Conservation (phyloP, 2,113 vertebrate genomes). For the Oreochromis tanganicae region DNA sequence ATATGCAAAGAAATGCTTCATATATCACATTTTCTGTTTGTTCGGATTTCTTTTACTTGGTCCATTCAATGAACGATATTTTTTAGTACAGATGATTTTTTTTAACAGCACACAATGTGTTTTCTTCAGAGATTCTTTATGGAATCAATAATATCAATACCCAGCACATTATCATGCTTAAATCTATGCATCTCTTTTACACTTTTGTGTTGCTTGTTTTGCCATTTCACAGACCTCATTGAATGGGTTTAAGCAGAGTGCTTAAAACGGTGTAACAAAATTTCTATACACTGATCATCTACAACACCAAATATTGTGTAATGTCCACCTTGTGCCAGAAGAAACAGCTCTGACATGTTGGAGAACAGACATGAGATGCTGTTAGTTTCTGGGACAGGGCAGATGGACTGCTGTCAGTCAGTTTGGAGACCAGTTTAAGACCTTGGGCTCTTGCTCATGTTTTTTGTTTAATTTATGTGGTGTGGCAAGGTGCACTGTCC, state of each 20-base stretch:
- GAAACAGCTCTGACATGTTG: background rate
- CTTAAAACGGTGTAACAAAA: background rate
- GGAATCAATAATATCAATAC: background rate
- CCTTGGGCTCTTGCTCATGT: background rate
- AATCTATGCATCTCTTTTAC: slow-evolving; percentile 47
- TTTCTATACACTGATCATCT: background rate
- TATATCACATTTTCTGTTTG: background rate
- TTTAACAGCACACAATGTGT: background rate
- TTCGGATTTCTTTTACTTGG: background rate
- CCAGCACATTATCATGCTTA: slow-evolving; percentile 17
- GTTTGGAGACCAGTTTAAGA: background rate
- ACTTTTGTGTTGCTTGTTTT: slow-evolving; percentile 1
- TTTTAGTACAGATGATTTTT: background rate
- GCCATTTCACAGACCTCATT: background rate
- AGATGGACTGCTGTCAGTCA: background rate
- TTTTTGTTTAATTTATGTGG: background rate
- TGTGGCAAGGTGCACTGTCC: background rate
- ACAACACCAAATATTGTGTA: background rate
- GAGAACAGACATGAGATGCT: background rate
- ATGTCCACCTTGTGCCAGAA: background rate
- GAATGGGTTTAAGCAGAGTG: background rate
- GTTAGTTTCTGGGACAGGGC: background rate
- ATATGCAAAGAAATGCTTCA: slow-evolving; percentile 60
- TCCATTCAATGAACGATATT: background rate
- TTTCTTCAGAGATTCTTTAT: background rate